phyloP scores from a whole-genome alignment of 2,113 vertebrate species.

The Chamaea fasciata region DNA sequence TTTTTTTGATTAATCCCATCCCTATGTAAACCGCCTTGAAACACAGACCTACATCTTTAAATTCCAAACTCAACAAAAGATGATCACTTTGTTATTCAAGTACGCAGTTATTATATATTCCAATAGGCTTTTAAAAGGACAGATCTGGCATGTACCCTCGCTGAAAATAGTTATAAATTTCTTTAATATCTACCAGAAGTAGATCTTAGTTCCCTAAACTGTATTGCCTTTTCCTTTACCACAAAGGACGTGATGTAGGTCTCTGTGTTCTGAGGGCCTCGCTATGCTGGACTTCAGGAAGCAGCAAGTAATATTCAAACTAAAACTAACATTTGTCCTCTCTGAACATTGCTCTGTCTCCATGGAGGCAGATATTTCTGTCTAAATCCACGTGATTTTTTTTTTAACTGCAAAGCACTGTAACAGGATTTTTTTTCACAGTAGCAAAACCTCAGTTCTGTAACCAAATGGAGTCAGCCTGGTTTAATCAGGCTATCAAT shows the following conservation, averaged over 20 bases:
- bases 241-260: neutral
- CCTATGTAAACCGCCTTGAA: neutral
- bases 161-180: neutral
- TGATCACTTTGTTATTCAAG: neutral
- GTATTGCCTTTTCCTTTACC: neutral
- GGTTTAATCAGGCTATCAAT: slow-evolving; percentile 62
- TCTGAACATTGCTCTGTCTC: slow-evolving; percentile 1
- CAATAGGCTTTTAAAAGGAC: neutral
- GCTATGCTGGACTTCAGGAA: neutral
- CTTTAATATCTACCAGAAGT: neutral
- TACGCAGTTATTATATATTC: neutral
- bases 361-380: slow-evolving; percentile 62
- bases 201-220: neutral
- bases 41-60: neutral
- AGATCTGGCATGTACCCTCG: neutral
- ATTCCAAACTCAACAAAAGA: neutral
- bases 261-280: neutral
- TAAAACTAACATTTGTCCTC: slow-evolving; percentile 30
- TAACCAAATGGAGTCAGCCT: slow-evolving; percentile 56
- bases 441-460: slow-evolving; percentile 48
- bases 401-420: slow-evolving; percentile 31
- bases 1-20: neutral
- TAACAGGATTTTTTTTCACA: slow-evolving; percentile 65
- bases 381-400: slow-evolving; percentile 19
- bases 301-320: neutral